These are phyloP conservation scores for Parapsyche elsis DNA, from an alignment of 1,140 invertebrate species.

Conservation along the genomic window DNA sequence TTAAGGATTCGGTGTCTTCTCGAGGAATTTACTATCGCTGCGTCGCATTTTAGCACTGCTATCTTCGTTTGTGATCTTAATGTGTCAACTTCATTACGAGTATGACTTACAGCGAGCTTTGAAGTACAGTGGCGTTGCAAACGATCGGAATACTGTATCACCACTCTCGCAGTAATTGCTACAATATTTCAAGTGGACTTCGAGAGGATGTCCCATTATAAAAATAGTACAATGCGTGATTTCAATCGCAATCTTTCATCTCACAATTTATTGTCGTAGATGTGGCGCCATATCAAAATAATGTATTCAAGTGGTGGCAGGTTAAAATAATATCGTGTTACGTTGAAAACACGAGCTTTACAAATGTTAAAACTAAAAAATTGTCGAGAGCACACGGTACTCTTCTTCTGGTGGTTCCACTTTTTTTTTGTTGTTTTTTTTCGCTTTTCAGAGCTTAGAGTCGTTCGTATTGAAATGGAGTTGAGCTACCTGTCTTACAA, in stretches of 20 bases:
- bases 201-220: too few relatives aligned
- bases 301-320: neutral
- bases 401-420: neutral
- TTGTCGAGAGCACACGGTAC: neutral
- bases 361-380: neutral
- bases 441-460: too few relatives aligned
- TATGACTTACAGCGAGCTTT: too few relatives aligned
- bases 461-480: conserved; percentile 7
- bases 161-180: neutral
- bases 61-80: neutral
- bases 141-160: neutral
- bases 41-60: neutral
- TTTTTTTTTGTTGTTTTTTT: neutral
- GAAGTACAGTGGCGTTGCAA: too few relatives aligned
- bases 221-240: too few relatives aligned
- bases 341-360: neutral
- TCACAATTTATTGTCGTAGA: too few relatives aligned
- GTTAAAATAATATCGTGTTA: neutral
- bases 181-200: neutral
- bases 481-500: conserved; percentile 6
- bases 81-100: neutral
- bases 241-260: too few relatives aligned
- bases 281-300: too few relatives aligned
- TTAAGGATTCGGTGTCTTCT: too few relatives aligned
- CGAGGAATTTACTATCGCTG: neutral